Conservation (phyloP, 2,797 vertebrate genomes). For the Atherinosoma microstoma region DNA sequence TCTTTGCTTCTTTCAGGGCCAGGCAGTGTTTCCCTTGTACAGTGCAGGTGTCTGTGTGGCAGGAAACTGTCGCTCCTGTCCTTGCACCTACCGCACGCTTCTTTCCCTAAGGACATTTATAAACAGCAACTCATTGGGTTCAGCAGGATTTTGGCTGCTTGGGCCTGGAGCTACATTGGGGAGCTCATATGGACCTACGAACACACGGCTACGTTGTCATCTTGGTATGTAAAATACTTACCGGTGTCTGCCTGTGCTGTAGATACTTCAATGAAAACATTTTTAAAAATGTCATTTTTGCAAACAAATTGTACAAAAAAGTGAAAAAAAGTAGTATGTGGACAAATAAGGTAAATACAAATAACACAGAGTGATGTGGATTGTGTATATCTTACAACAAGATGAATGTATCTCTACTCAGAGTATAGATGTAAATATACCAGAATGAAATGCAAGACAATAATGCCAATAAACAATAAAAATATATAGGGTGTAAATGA, state of each 20-base stretch:
- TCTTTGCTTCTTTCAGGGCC: constrained; percentile 73
- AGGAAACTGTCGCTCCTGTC: constrained; percentile 88
- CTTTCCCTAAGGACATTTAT: constrained; percentile 89
- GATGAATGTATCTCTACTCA: too few species aligned
- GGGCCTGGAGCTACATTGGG: constrained; percentile 87
- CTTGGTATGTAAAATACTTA: constrained; percentile 81
- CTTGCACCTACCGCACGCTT: constrained; percentile 86
- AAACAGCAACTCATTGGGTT: constrained; percentile 88
- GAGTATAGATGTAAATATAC: too few species aligned
- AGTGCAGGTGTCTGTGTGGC: constrained; percentile 86
- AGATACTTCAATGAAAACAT: background rate
- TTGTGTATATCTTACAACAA: too few species aligned
- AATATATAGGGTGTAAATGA: too few species aligned
- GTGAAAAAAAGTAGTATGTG: too few species aligned
- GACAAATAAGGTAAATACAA: too few species aligned
- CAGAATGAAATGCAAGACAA: too few species aligned
- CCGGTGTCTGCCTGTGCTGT: background rate
- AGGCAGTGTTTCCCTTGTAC: constrained; percentile 88
- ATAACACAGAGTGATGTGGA: too few species aligned
- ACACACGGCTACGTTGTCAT: constrained; percentile 89
- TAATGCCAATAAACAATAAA: too few species aligned
- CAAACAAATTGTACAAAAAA: too few species aligned
- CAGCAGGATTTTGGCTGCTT: constrained; percentile 88
- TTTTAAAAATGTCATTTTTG: too few species aligned
- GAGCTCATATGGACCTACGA: constrained; percentile 89